Conservation (phyloP, 2,113 vertebrate genomes). For the Urocolius indicus region DNA sequence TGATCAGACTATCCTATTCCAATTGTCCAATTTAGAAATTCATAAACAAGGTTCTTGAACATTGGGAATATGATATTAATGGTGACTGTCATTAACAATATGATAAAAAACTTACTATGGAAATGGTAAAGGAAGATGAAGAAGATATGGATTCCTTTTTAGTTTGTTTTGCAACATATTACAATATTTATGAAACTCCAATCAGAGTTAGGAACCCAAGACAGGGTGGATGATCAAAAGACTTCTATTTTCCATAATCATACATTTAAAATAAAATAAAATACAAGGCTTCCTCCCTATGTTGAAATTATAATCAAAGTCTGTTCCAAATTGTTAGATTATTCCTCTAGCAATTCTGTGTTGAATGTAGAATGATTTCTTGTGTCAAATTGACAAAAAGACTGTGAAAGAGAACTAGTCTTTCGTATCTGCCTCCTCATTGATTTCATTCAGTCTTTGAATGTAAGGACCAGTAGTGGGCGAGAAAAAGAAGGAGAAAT, state of each 20-base stretch:
- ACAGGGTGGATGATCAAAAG: neutral
- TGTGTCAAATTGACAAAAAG: neutral
- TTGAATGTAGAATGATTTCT: neutral
- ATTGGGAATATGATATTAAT: neutral
- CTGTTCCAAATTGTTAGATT: neutral
- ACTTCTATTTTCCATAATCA: fast-evolving
- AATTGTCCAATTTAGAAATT: neutral
- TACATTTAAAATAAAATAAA: neutral
- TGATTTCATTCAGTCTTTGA: neutral
- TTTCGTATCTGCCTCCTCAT: neutral
- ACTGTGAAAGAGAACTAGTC: neutral
- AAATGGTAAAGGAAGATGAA: neutral
- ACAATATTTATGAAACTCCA: neutral
- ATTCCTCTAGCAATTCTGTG: neutral
- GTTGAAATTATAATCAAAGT: neutral
- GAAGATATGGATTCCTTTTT: neutral
- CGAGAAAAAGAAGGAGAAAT: neutral
- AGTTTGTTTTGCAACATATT: neutral
- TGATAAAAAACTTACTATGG: neutral
- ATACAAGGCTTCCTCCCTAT: neutral
- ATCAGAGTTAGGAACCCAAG: neutral
- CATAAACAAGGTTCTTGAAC: neutral
- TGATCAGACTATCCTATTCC: neutral
- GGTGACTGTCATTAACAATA: neutral
- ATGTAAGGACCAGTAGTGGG: neutral